Evolutionary conservation across 2,113 vertebrate species (phyloP).

Genomic region (Chelonoidis abingdonii): DNA sequence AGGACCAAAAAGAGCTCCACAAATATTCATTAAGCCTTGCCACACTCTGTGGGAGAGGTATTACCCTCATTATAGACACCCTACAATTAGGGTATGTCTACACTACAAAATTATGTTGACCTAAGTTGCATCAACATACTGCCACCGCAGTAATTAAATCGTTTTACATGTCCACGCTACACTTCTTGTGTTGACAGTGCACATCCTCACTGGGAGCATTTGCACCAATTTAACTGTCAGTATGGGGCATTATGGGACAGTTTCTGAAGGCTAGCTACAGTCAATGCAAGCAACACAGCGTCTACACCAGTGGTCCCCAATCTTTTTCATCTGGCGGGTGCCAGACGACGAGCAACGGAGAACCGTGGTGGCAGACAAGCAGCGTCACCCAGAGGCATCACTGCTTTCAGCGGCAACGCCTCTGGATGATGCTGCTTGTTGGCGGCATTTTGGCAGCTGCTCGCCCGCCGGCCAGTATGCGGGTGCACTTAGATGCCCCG

Average conservation of each 20-base stretch:
- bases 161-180: not conserved
- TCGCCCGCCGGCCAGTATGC: too few species aligned
- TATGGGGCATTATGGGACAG: not conserved
- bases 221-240: not conserved
- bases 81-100: not conserved
- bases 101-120: not conserved
- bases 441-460: too few species aligned
- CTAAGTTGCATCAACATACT: not conserved
- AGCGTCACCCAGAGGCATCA: too few species aligned
- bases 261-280: not conserved
- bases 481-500: too few species aligned
- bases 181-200: not conserved
- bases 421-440: too few species aligned
- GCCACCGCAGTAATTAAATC: not conserved
- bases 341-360: too few species aligned
- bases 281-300: too few species aligned
- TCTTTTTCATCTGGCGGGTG: too few species aligned
- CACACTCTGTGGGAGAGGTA: not conserved
- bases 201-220: not conserved
- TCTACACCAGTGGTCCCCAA: not conserved
- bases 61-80: not conserved
- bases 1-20: constrained; percentile 4
- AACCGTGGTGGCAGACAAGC: too few species aligned
- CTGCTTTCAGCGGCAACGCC: too few species aligned
- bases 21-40: constrained; percentile 43